phyloP scores from a whole-genome alignment of 2,888 invertebrate species.

The Deilephila porcellus region DNA sequence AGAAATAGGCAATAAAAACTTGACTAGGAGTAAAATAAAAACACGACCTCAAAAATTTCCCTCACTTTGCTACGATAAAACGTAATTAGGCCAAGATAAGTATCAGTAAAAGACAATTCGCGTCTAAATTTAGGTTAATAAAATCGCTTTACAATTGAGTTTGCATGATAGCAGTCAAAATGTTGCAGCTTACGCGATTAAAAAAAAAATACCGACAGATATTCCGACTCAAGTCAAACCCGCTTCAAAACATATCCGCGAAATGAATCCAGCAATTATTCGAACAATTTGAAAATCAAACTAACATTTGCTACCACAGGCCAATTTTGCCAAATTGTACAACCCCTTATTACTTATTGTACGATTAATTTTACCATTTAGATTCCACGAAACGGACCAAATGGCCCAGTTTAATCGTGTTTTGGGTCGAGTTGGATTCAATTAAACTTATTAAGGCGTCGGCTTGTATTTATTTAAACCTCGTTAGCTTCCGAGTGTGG shows the following conservation, averaged over 20 bases:
- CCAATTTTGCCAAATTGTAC: slow-evolving; percentile 5
- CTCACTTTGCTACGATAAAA: neutral
- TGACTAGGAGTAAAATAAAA: neutral
- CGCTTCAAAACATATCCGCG: neutral
- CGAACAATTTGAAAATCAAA: neutral
- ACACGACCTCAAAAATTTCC: too few relatives aligned
- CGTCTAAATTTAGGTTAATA: neutral
- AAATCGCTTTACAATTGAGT: neutral
- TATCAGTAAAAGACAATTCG: neutral
- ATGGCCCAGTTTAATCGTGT: slow-evolving; percentile 11
- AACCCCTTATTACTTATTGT: neutral
- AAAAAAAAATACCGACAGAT: too few relatives aligned
- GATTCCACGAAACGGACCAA: slow-evolving; percentile 4
- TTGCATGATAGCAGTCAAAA: neutral
- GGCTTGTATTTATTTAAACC: slow-evolving; percentile 18
- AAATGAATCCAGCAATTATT: neutral
- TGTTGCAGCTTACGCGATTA: too few relatives aligned
- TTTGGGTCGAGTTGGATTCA: slow-evolving; percentile 8
- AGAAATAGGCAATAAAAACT: slow-evolving; percentile 6
- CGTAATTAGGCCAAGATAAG: neutral
- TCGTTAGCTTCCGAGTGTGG: neutral
- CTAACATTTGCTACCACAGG: neutral
- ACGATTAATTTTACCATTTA: neutral
- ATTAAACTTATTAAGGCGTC: slow-evolving; percentile 6
- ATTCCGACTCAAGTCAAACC: too few relatives aligned